phyloP scores from a whole-genome alignment of 2,888 invertebrate species.

The Conchocele bisecta region DNA sequence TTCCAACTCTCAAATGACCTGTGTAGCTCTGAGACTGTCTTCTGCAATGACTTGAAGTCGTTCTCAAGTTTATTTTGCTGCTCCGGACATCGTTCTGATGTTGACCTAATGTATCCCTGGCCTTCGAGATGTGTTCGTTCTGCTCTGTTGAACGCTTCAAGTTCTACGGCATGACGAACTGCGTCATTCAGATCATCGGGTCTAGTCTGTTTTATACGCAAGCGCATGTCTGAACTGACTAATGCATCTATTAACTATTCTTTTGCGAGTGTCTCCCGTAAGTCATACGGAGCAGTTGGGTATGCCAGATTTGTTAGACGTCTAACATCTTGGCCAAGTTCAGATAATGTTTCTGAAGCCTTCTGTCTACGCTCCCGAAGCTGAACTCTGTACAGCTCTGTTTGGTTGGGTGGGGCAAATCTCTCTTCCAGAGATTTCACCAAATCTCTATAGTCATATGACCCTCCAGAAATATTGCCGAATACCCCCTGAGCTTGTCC shows the following conservation, averaged over 20 bases:
- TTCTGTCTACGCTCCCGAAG: not conserved
- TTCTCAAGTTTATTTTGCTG: too few species aligned
- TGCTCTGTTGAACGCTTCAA: constrained; percentile 1
- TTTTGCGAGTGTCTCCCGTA: constrained; percentile 6
- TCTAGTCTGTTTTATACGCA: not conserved
- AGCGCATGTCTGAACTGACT: not conserved
- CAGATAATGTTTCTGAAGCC: not conserved
- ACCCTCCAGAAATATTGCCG: not conserved
- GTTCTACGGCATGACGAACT: not conserved
- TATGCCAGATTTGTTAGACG: constrained; percentile 1
- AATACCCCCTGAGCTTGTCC: constrained; percentile 5
- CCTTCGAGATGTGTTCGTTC: constrained; percentile 4
- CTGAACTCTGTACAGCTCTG: constrained; percentile 1
- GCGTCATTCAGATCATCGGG: not conserved
- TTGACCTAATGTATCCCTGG: not conserved
- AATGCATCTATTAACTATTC: constrained; percentile 1
- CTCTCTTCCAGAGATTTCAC: not conserved
- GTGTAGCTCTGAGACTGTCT: not conserved
- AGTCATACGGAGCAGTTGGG: constrained; percentile 4
- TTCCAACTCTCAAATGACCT: not conserved
- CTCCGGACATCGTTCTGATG: not conserved
- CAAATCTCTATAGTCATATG: not conserved
- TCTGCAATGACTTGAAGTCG: too few species aligned
- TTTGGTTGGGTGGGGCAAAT: constrained; percentile 8
- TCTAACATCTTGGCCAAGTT: constrained; percentile 5